Evolutionary conservation across 2,113 vertebrate genomes (phyloP).

Genomic region (Halichoerus grypus): DNA sequence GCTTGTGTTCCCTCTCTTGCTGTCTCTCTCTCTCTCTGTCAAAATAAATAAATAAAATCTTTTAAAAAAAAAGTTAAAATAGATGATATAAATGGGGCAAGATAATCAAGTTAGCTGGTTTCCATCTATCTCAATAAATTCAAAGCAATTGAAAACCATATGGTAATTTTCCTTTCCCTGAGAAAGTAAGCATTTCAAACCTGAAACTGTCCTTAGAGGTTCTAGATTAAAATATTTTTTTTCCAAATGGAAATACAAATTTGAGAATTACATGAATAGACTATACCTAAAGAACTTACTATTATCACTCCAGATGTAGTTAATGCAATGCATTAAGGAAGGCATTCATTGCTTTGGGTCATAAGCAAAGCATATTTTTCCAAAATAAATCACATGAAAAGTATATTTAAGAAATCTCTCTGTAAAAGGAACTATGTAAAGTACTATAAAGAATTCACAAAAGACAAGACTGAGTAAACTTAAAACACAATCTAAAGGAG

Average conservation of each 20-base stretch:
- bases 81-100: not conserved
- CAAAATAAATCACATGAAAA: constrained; percentile 14
- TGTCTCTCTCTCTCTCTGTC: too few relatives aligned
- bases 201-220: not conserved
- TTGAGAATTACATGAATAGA: not conserved
- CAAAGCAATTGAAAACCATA: constrained; percentile 7
- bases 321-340: not conserved
- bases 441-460: constrained; percentile 25
- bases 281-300: not conserved
- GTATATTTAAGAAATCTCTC: constrained; percentile 9
- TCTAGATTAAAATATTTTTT: not conserved
- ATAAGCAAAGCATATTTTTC: constrained; percentile 53
- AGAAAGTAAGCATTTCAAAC: constrained; percentile 57
- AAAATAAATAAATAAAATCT: too few relatives aligned
- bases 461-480: not conserved
- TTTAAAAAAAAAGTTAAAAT: not conserved
- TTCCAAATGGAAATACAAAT: constrained; percentile 2
- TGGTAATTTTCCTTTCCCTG: not conserved
- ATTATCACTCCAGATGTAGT: not conserved
- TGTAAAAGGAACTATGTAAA: constrained; percentile 7
- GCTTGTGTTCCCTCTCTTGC: too few relatives aligned
- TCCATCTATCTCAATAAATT: constrained; percentile 7
- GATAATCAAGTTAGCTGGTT: constrained; percentile 20
- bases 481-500: not conserved
- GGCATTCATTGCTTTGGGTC: not conserved